Percentiles rank a stretch among this genome's conserved stretches.
These are phyloP conservation scores for Brachypodius melanocephalos DNA, from an alignment of 2,113 vertebrate genomes.

Conservation along the genomic window DNA sequence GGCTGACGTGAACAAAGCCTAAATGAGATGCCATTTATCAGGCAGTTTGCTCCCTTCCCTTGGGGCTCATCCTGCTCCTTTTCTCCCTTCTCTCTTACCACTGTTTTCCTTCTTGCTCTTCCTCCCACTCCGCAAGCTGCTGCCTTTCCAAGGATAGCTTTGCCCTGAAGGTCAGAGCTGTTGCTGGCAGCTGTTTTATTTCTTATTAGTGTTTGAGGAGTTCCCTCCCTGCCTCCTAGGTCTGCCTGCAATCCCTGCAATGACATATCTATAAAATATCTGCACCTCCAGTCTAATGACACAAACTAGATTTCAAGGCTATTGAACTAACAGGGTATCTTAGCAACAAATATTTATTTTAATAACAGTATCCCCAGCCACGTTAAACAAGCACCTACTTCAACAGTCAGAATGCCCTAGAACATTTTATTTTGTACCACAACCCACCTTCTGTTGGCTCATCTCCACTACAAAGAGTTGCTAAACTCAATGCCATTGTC, in stretches of 20 bases:
- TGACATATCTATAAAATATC: conserved; percentile 1
- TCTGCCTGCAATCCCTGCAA: background rate
- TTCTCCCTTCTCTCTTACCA: background rate
- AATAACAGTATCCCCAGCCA: conserved; percentile 36
- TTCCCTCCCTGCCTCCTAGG: conserved; percentile 15
- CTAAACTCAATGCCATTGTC: background rate
- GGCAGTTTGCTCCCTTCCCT: background rate
- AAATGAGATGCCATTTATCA: background rate
- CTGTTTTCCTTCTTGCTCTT: background rate
- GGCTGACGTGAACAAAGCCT: background rate
- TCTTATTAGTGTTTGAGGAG: conserved; percentile 15
- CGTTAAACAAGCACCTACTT: conserved; percentile 28
- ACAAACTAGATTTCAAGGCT: conserved; percentile 31
- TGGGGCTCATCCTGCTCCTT: background rate
- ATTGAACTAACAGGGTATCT: conserved; percentile 36
- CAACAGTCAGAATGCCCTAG: background rate
- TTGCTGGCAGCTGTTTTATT: background rate
- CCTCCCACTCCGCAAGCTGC: background rate
- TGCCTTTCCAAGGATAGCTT: background rate
- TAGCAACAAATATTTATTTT: conserved; percentile 61
- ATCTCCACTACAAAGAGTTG: background rate
- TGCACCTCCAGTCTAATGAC: conserved; percentile 10
- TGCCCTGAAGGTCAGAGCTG: conserved; percentile 16
- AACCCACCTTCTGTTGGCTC: background rate
- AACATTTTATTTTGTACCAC: background rate